These are phyloP conservation scores for Semicossyphus pulcher DNA, from an alignment of 2,113 vertebrate genomes.

Conservation along the genomic window DNA sequence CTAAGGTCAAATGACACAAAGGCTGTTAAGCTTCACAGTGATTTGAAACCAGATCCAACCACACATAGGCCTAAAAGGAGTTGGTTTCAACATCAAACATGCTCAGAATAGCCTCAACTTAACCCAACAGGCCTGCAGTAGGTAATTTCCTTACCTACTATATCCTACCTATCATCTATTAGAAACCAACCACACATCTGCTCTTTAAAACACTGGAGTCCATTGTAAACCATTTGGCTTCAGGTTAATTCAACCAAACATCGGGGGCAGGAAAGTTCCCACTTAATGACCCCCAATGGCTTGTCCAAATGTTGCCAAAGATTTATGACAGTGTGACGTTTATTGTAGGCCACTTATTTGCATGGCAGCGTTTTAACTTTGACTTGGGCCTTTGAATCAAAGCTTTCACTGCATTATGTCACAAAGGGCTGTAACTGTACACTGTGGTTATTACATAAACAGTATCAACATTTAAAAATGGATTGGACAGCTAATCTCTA, in stretches of 20 bases:
- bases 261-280: not conserved
- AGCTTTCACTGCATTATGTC: not conserved
- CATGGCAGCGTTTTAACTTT: too few relatives aligned
- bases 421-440: not conserved
- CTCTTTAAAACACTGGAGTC: not conserved
- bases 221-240: not conserved
- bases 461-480: not conserved
- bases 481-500: too few relatives aligned
- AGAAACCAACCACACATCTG: not conserved
- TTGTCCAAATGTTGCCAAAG: not conserved
- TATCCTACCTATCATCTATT: not conserved
- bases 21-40: not conserved
- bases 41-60: not conserved
- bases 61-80: too few relatives aligned
- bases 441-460: not conserved
- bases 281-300: not conserved
- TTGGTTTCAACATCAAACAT: too few relatives aligned
- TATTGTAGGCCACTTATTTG: not conserved
- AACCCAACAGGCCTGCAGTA: not conserved
- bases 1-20: not conserved
- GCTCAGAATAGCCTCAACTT: not conserved
- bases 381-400: too few relatives aligned
- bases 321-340: not conserved
- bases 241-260: conserved; percentile 18
- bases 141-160: not conserved